Base-by-base conservation (phyloP, 1,140 invertebrate species). In the Heterodera carotae region DNA sequence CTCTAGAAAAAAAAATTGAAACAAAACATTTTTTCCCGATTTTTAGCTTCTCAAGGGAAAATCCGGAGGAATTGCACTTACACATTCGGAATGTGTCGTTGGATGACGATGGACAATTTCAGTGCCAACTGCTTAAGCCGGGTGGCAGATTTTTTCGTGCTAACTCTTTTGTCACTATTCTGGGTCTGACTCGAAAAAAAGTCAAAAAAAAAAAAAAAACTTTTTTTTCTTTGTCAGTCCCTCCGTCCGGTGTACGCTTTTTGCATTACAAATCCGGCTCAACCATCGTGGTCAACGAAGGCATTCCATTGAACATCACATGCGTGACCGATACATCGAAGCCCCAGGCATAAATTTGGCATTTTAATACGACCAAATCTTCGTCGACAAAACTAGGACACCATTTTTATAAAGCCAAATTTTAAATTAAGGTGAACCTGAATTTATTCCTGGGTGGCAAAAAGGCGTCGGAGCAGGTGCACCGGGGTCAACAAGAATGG, bases 391-490 rank as follows among this genome's bases (percentile, higher is more conserved):
- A 39, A 39, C 6, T 39, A n/a, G n/a, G n/a, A n/a, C 12, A 12
- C 43, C 2, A 29, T 34, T 10, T 69, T 70, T 2, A n/a, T 59
- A n/a, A 29, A 36, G 29, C 6, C 6, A 31, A 6, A 18, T 56
- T 62, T 60, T 73, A 22, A 15, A 8, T 71, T 34, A 48, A 74
- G 56, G 39, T 79, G 22, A 67, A 75, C 10, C 12, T 83, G 29
- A 82, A 66, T n/a, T 78, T 84, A 70, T 83, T 69, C 60, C 31
- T 83, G 34, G 85, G 82, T 56, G 82, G 82, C 62, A 75, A 83
- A 48, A 31, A 43, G 18, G 64, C 81, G 27, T 76, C 75, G 34
- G 83, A 83, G 56, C 59, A 81, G 67, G 56, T 83, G 6, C 29
- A 77, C 43, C 29, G 48, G 64, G 77, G 76, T 64, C 25, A 18